phyloP scores from a whole-genome alignment of 2,113 vertebrate genomes.

The Proteles cristata region DNA sequence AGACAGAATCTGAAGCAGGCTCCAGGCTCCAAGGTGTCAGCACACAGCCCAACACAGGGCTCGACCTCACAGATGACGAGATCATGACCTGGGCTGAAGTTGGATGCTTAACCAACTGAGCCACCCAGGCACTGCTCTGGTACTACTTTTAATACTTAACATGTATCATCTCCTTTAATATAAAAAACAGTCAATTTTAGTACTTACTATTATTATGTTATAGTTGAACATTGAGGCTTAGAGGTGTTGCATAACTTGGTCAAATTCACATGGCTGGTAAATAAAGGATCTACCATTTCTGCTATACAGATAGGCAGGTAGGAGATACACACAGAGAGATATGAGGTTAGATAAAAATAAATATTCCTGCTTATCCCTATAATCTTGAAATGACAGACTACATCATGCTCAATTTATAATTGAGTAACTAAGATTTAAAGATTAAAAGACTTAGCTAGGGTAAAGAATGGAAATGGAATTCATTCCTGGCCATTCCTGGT shows the following conservation, averaged over 20 bases:
- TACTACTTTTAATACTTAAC: conserved; percentile 35
- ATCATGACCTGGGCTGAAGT: no score
- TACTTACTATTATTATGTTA: conserved; percentile 21
- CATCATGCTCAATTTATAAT: background rate
- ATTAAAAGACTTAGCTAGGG: background rate
- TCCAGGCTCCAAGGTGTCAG: no score
- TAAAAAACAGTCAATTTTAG: background rate
- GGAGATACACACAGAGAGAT: background rate
- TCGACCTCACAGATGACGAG: no score
- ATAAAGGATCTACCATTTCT: background rate
- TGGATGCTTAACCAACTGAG: no score
- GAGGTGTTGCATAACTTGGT: conserved; percentile 8
- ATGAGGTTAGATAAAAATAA: background rate
- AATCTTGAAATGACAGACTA: conserved; percentile 1
- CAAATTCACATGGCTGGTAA: background rate
- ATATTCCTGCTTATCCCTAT: background rate
- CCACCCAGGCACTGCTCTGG: background rate
- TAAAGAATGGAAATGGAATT: conserved; percentile 26
- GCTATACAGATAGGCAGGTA: background rate
- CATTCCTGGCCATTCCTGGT: background rate
- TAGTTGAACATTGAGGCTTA: background rate
- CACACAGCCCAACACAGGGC: no score
- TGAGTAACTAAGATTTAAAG: background rate
- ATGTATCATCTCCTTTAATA: background rate
- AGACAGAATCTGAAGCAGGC: no score